Percentiles rank a stretch among this genome's conserved stretches.
Conservation (phyloP, 2,113 vertebrate genomes). For the Corvus hawaiiensis region DNA sequence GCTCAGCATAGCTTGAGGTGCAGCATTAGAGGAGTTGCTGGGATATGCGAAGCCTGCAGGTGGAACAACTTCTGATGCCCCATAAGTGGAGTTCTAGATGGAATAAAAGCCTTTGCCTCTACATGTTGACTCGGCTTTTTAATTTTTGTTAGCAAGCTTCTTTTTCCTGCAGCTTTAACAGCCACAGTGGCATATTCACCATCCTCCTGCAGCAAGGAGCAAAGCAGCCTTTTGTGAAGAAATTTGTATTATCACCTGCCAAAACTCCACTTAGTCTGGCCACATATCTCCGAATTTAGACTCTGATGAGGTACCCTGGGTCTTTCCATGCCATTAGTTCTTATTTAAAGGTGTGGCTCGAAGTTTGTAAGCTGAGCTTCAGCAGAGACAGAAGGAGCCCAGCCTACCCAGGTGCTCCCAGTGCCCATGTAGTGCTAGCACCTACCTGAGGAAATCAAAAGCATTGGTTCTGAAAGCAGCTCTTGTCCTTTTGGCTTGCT, state of each 20-base stretch:
- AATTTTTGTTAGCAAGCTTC: background rate
- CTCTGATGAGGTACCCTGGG: background rate
- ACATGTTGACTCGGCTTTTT: background rate
- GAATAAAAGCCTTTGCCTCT: conserved; percentile 35
- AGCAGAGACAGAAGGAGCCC: background rate
- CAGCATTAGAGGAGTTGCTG: background rate
- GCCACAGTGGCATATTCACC: background rate
- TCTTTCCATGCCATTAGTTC: background rate
- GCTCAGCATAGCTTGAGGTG: background rate
- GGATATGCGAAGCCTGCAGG: background rate
- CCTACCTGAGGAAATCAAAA: fast-evolving
- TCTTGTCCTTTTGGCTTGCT: background rate
- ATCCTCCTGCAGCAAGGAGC: background rate
- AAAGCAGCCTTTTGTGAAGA: background rate
- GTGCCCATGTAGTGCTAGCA: background rate
- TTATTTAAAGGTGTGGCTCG: background rate
- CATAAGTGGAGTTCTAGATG: background rate
- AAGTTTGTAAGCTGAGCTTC: background rate
- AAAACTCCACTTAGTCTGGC: background rate
- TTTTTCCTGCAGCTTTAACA: background rate
- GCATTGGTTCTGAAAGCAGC: background rate
- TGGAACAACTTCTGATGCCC: background rate
- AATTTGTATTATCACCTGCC: background rate
- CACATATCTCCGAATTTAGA: background rate
- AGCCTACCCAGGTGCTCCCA: background rate